Percentiles rank a stretch among this genome's conserved stretches.
phyloP scores from a whole-genome alignment of 2,797 vertebrate genomes.

The Cuculus canorus region DNA sequence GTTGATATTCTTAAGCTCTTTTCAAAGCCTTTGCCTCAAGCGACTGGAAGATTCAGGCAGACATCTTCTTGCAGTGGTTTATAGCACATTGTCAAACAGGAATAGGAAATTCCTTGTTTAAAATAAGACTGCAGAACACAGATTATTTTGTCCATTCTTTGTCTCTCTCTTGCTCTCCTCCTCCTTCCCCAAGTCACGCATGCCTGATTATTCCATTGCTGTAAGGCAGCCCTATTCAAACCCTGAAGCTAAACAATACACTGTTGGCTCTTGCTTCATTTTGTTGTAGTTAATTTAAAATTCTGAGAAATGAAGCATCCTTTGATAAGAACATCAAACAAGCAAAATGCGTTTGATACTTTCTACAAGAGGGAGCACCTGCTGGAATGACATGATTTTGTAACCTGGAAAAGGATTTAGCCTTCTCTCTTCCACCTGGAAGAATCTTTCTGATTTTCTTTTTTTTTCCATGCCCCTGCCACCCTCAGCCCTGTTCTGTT shows the following conservation, averaged over 20 bases:
- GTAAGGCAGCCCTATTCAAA: background rate
- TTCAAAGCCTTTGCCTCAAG: background rate
- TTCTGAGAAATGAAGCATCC: background rate
- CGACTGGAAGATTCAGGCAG: background rate
- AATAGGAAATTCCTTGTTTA: background rate
- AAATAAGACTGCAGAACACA: background rate
- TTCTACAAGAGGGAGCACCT: background rate
- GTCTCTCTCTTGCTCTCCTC: background rate
- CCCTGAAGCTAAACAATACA: background rate
- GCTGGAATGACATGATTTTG: accelerated
- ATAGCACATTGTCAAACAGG: background rate
- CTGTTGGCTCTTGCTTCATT: background rate
- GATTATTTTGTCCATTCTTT: background rate
- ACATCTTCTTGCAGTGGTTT: background rate
- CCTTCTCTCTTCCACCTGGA: background rate
- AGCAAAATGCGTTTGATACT: background rate
- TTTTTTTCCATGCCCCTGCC: background rate
- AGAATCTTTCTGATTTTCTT: background rate
- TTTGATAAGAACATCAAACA: background rate
- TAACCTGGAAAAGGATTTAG: background rate
- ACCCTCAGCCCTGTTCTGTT: accelerated
- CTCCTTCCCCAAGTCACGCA: background rate
- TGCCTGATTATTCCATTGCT: background rate
- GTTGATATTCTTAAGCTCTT: background rate
- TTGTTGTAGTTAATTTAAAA: background rate